Conservation (phyloP, 1,140 invertebrate genomes). For the Formica selysi region DNA sequence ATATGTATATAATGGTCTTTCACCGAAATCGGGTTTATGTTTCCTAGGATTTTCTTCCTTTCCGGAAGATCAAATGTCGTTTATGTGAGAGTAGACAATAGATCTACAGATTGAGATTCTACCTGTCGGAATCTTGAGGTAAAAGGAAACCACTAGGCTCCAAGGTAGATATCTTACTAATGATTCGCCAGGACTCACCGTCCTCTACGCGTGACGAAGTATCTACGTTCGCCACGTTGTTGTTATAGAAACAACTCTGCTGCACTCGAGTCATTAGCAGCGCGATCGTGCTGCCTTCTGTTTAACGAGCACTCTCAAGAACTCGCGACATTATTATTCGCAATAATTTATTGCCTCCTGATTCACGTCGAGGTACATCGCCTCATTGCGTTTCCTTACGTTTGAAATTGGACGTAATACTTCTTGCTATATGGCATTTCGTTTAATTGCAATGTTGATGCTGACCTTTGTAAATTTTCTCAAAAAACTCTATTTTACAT, state of each 20-base stretch:
- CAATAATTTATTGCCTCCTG: slow-evolving; percentile 68
- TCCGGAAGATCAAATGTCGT: slow-evolving; percentile 21
- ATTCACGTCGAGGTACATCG: slow-evolving; percentile 19
- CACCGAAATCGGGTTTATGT: background rate
- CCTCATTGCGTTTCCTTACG: slow-evolving; percentile 19
- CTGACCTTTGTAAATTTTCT: slow-evolving; percentile 11
- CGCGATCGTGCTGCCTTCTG: slow-evolving; percentile 63
- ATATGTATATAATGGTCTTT: background rate
- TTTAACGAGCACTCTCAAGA: slow-evolving; percentile 69
- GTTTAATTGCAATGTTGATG: background rate
- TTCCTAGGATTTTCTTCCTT: background rate
- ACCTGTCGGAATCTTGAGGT: slow-evolving; percentile 11
- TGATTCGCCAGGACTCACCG: slow-evolving; percentile 60
- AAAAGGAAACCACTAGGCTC: slow-evolving; percentile 53
- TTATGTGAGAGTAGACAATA: slow-evolving; percentile 17
- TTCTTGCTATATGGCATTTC: background rate
- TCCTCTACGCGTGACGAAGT: slow-evolving; percentile 69
- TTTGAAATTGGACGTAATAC: slow-evolving; percentile 24
- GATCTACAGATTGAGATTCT: slow-evolving; percentile 48
- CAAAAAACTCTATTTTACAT: background rate
- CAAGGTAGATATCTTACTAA: slow-evolving; percentile 68
- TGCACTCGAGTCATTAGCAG: slow-evolving; percentile 66
- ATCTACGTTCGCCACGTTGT: slow-evolving; percentile 58
- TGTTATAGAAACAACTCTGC: slow-evolving; percentile 66
- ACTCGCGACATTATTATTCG: slow-evolving; percentile 66